Base-by-base conservation (phyloP, 2,888 invertebrate species). In the Clanis bilineata region DNA sequence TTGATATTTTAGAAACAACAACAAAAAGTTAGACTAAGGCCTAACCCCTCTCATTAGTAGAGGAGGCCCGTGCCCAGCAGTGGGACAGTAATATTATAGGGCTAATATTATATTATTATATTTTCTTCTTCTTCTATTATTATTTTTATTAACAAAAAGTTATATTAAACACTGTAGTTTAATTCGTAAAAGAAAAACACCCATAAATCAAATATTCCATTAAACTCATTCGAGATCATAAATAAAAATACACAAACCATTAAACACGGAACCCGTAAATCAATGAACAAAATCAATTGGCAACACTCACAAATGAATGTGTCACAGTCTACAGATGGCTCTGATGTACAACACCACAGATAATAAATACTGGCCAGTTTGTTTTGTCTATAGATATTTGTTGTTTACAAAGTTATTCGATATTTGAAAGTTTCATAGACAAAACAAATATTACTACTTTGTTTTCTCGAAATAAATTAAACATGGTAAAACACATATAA, bases 241-340 rank as follows among this genome's bases (percentile, higher is more conserved):
- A 56, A 56, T 51, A 51, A 51, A 51, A 51, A 32, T 51, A 28
- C 10, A 18, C 51, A 32, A 51, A 1, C 32, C 51, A 51, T 51
- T 51, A 18, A 51, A 51, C 51, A 9, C 15, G 28, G 32, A 51
- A 9, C 9, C 18, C 51, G n/a, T 51, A 51, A 18, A 51, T 51
- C 32, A 51, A 32, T 32, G 32, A 47, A 47, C 23, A 23, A 25
- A n/a, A 51, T 51, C 51, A 51, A 51, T 51, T 32, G 51, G 51
- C 51, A 18, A 28, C 58, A 43, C 32, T 58, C 22, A 28, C 51
- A 18, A 41, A 25, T 28, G 47, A 58, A 54, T 59, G 44, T 43
- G 38, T 44, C 55, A 55, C 54, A n/a, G n/a, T n/a, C n/a, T n/a
- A n/a, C n/a, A 55, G 32, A 47, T 18, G 18, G 25, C 45, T 23